Percentiles rank a stretch among this genome's conserved stretches.
Conservation (phyloP, 2,888 invertebrate species). For the Campoplex capitator region DNA sequence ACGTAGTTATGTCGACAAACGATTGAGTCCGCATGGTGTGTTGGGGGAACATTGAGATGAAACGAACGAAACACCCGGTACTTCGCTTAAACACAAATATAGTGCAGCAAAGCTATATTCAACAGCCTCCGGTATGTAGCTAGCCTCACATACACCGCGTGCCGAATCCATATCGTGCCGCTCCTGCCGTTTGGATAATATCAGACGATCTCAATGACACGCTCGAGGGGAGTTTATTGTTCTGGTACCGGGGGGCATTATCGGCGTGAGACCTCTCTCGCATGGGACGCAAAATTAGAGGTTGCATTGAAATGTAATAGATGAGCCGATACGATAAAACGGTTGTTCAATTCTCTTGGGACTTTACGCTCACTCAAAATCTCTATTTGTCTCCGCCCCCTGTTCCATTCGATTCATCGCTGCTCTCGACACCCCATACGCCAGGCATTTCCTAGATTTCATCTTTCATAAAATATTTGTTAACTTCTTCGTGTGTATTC, state of each 20-base stretch:
- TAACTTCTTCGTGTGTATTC: constrained; percentile 6
- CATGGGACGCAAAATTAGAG: constrained; percentile 76
- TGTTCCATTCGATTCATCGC: constrained; percentile 42
- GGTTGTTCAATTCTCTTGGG: constrained; percentile 65
- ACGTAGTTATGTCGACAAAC: constrained; percentile 59
- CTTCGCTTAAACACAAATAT: constrained; percentile 35
- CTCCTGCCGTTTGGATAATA: constrained; percentile 69
- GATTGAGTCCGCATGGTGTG: constrained; percentile 55
- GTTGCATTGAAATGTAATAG: constrained; percentile 77
- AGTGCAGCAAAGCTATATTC: constrained; percentile 41
- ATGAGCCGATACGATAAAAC: constrained; percentile 75
- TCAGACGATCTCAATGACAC: constrained; percentile 77
- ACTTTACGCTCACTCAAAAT: constrained; percentile 47
- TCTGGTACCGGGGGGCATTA: constrained; percentile 72
- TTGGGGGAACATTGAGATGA: constrained; percentile 58
- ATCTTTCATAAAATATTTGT: constrained; percentile 40
- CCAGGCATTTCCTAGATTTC: constrained; percentile 26
- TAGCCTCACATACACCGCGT: constrained; percentile 53
- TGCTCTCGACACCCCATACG: constrained; percentile 35
- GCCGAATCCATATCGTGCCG: constrained; percentile 70
- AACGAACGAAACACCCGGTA: constrained; percentile 68
- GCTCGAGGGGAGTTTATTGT: constrained; percentile 74
- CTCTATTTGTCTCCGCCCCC: constrained; percentile 41
- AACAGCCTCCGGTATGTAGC: constrained; percentile 47
- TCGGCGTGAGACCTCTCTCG: constrained; percentile 77